Conservation (phyloP, 2,113 vertebrate genomes). For the Hippocampus zosterae region DNA sequence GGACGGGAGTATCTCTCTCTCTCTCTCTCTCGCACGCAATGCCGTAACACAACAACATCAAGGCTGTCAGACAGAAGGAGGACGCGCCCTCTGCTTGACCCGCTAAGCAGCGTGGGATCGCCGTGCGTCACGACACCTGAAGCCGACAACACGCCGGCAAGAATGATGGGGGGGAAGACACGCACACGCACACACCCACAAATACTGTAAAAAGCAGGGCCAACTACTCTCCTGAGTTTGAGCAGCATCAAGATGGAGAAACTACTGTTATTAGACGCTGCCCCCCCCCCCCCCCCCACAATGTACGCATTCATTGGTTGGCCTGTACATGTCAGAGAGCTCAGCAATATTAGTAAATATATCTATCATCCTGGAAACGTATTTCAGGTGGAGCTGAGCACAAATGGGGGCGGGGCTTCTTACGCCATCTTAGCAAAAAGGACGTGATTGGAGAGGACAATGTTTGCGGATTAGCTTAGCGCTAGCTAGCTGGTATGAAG, state of each 20-base stretch:
- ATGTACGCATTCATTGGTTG: background rate
- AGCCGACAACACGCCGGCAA: background rate
- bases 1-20: too few species aligned
- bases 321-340: too few species aligned
- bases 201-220: background rate
- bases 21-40: background rate
- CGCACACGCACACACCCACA: conserved; percentile 25
- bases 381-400: too few species aligned
- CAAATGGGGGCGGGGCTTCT: too few species aligned
- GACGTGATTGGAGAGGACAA: too few species aligned
- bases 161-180: background rate
- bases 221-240: background rate
- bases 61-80: conserved; percentile 54
- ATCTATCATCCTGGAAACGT: too few species aligned
- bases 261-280: background rate
- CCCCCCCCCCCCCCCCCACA: background rate
- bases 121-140: conserved; percentile 47
- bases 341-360: too few species aligned
- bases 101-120: conserved; percentile 47
- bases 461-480: too few species aligned
- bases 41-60: conserved; percentile 25
- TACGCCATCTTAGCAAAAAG: too few species aligned
- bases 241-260: background rate
- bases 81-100: conserved; percentile 46
- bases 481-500: too few species aligned